A percentile compares a stretch with the other conserved stretches of the same genome.
Evolutionary conservation across 2,888 invertebrate species (phyloP).

Genomic region (Sialis lutaria): DNA sequence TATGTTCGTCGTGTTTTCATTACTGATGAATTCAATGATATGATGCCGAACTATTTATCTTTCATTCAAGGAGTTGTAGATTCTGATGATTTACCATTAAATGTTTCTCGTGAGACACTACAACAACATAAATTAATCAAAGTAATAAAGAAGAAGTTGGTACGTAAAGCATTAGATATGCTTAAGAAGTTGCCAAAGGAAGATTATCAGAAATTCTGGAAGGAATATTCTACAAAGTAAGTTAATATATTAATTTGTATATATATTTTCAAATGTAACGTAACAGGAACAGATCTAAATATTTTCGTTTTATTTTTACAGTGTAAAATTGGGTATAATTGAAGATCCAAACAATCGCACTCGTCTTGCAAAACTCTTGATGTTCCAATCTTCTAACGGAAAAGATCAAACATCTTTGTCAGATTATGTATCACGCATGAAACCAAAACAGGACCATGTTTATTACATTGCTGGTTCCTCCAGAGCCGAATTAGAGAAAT

Average conservation of each 20-base stretch:
- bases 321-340: conserved; percentile 85
- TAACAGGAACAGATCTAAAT: background rate
- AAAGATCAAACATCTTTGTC: conserved; percentile 53
- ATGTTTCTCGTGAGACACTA: conserved; percentile 93
- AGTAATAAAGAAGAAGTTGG: conserved; percentile 97
- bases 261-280: background rate
- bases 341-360: conserved; percentile 96
- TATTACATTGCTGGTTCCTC: conserved; percentile 91
- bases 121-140: conserved; percentile 98
- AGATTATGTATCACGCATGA: conserved; percentile 91
- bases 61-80: conserved; percentile 96
- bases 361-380: conserved; percentile 83
- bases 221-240: conserved; percentile 91
- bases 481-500: conserved; percentile 68
- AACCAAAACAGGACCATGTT: conserved; percentile 82
- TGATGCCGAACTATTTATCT: conserved; percentile 94
- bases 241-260: background rate
- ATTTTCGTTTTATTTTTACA: background rate
- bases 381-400: conserved; percentile 68
- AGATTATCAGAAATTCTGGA: conserved; percentile 91
- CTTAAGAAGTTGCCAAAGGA: conserved; percentile 87
- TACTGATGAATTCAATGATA: conserved; percentile 97
- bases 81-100: conserved; percentile 95
- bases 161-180: conserved; percentile 95
- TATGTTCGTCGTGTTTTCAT: conserved; percentile 98